A percentile compares a stretch with the other conserved stretches of the same genome.
Conservation (phyloP, 2,888 invertebrate genomes). For the Lasiommata megera region DNA sequence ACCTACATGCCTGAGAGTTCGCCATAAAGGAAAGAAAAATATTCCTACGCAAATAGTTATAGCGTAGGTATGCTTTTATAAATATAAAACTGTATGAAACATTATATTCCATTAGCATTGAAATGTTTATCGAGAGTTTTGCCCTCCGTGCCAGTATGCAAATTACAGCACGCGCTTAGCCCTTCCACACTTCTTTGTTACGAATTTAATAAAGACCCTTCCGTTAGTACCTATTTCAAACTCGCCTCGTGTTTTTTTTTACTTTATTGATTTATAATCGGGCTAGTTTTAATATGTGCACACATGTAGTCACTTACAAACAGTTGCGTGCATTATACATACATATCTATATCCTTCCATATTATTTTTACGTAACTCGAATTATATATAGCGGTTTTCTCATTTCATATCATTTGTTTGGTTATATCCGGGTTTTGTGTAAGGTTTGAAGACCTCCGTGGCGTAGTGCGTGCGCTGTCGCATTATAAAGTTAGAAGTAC, state of each 20-base stretch:
- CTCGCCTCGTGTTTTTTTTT: background rate
- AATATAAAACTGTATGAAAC: slow-evolving; percentile 3
- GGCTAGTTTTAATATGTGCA: background rate
- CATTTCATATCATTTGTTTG: too few species aligned
- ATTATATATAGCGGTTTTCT: too few species aligned
- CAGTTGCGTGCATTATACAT: too few species aligned
- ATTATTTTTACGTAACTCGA: too few species aligned
- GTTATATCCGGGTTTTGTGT: too few species aligned
- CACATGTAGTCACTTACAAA: background rate
- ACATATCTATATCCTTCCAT: too few species aligned
- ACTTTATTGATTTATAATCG: slow-evolving; percentile 2
- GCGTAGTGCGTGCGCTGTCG: too few species aligned
- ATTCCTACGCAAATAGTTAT: background rate
- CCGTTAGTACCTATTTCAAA: background rate
- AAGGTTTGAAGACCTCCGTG: too few species aligned
- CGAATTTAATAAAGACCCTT: slow-evolving; percentile 4
- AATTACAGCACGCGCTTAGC: slow-evolving; percentile 16
- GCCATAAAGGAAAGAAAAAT: too few species aligned
- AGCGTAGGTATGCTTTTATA: background rate
- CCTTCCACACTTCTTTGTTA: slow-evolving; percentile 9
- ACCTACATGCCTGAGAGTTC: too few species aligned
- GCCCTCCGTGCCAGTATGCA: slow-evolving; percentile 16
- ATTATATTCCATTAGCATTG: slow-evolving; percentile 1
- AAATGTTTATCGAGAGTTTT: slow-evolving; percentile 2
- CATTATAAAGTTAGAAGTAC: too few species aligned